Conservation (phyloP, 2,113 vertebrate species). For the Hyperoodon ampullatus region DNA sequence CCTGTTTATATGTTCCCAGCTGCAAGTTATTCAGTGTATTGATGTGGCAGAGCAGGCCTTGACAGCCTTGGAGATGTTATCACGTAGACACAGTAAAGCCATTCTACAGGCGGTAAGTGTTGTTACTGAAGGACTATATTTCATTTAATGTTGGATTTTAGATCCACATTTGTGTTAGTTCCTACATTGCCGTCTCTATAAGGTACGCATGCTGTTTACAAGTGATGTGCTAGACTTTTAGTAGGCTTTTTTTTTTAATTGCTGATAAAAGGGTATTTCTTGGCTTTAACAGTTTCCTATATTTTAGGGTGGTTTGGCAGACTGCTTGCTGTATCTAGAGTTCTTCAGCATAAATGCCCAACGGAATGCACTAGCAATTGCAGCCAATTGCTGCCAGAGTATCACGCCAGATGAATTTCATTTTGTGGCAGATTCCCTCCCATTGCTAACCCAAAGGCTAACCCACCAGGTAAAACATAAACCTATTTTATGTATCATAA, state of each 20-base stretch:
- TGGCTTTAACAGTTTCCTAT: conserved; percentile 52
- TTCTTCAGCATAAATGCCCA: conserved; percentile 99
- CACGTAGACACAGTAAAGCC: conserved; percentile 98
- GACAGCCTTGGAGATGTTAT: conserved; percentile 98
- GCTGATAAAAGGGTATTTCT: conserved; percentile 6
- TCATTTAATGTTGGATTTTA: background rate
- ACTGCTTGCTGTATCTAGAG: conserved; percentile 97
- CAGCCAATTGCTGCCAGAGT: conserved; percentile 99
- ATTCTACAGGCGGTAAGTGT: conserved; percentile 97
- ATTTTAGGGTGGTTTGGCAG: conserved; percentile 94
- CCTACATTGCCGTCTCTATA: background rate
- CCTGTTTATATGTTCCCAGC: conserved; percentile 84
- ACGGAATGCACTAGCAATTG: conserved; percentile 98
- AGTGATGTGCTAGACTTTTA: background rate
- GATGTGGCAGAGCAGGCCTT: conserved; percentile 99
- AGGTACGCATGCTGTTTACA: background rate
- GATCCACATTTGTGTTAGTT: background rate
- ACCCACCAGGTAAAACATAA: conserved; percentile 94
- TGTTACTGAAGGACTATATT: background rate
- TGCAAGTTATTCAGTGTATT: conserved; percentile 99
- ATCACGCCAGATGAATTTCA: conserved; percentile 99
- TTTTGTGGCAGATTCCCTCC: conserved; percentile 98
- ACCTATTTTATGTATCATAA: background rate
- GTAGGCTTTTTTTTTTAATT: background rate
- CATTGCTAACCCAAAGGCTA: conserved; percentile 97